A percentile compares a stretch with the other conserved stretches of the same genome.
Conservation (phyloP, 2,797 vertebrate species). For the Darevskia nairensis region DNA sequence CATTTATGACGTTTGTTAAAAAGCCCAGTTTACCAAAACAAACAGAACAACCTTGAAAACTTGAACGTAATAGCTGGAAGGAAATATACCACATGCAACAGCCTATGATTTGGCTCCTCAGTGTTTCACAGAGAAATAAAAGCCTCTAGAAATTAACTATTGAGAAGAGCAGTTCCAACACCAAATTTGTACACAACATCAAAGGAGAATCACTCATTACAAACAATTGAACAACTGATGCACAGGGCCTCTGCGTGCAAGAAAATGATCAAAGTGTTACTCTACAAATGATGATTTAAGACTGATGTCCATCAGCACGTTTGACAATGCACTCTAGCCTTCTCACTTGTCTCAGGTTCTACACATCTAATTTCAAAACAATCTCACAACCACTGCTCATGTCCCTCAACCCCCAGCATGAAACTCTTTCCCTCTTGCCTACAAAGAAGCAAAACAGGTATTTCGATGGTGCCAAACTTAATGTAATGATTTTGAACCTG, state of each 20-base stretch:
- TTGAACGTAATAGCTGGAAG: background rate
- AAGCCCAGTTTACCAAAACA: background rate
- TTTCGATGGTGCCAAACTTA: background rate
- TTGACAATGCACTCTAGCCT: constrained; percentile 11
- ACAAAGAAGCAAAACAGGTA: constrained; percentile 1
- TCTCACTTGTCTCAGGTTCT: constrained; percentile 29
- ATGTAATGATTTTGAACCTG: constrained; percentile 17
- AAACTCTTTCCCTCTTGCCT: background rate
- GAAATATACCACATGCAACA: background rate
- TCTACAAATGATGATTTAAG: constrained; percentile 19
- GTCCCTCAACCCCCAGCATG: background rate
- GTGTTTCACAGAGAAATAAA: background rate
- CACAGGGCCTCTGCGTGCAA: constrained; percentile 7
- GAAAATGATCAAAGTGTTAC: constrained; percentile 36
- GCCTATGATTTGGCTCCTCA: background rate
- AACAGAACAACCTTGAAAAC: background rate
- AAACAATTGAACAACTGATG: constrained; percentile 5
- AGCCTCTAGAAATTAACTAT: background rate
- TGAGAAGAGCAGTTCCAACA: background rate
- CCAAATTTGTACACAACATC: background rate
- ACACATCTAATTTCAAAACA: background rate
- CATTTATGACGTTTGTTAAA: background rate
- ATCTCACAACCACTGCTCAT: background rate
- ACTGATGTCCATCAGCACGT: constrained; percentile 6
- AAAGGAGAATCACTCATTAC: constrained; percentile 22